Evolutionary conservation across 2,888 invertebrate genomes (phyloP), one percentile per base, ranked within the genome.

Genomic region (Ypsolopha scabrella): DNA sequence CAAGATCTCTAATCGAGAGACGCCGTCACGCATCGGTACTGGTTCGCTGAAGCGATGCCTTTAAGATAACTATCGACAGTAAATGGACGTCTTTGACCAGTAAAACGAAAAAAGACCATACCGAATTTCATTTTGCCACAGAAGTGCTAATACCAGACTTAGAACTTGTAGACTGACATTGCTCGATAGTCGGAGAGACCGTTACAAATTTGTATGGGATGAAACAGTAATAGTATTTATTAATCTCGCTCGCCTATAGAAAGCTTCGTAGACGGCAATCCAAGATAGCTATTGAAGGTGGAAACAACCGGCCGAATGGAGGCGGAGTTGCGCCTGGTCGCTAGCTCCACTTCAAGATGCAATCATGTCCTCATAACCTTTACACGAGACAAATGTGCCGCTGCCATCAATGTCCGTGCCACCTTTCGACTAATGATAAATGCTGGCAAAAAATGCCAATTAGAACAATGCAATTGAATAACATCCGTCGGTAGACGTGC

Each of bases 1-100:
- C 65, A 67, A 74, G 77, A 72, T 77, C 77, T 78, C 77, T 76
- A 78, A 75, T 76, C 69, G 70, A 59, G 65, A 60, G 58, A 53
- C 62, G 56, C 74, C 52, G 79, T 78, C 79, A 77, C 79, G 79
- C 80, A 70, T 68, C 62, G 67, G 60, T 67, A 71, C 73, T 67
- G 59, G 65, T 63, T 62, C 58, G 67, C 74, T 72, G 68, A 74
- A 73, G 76, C 68, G 71, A 74, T 72, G 65, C 64, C n/a, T n/a
- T n/a, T n/a, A 62, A 73, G 77, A 77, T 77, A 75, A 73, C 68
- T 72, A 77, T 78, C 75, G 61, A 63, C 61, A 61, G 59, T 59
- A 64, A 60, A 60, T 56, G 62, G 66, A 62, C 63, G 62, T 60
- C 55, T 55, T 60, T 58, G 48, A 49, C 41, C 35, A 52, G 44